These are phyloP conservation scores for Gymnobelideus leadbeateri DNA, from an alignment of 2,113 vertebrate genomes.

Conservation along the genomic window DNA sequence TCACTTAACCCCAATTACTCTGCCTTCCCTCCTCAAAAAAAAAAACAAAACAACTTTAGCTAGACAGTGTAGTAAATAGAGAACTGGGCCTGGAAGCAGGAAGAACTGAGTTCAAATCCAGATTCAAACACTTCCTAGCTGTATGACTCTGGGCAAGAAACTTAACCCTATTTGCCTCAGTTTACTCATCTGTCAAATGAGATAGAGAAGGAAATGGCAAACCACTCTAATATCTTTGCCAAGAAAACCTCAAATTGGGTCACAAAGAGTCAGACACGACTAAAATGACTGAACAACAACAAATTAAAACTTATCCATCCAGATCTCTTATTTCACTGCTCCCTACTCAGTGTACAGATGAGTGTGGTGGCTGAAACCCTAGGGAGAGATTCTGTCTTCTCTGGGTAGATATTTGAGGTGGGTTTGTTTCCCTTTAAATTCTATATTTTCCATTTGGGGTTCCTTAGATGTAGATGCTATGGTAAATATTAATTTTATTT, in stretches of 20 bases:
- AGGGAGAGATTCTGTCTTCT: constrained; percentile 2
- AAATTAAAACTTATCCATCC: background rate
- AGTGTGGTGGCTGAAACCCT: constrained; percentile 8
- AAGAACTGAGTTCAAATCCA: background rate
- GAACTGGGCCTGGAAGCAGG: background rate
- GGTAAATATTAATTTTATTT: background rate
- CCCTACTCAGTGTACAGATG: constrained; percentile 2
- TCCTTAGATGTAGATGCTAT: background rate
- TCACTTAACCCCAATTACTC: too few species aligned
- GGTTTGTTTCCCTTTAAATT: constrained; percentile 8
- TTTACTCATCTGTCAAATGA: too few species aligned
- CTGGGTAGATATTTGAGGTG: background rate
- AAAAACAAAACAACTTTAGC: too few species aligned
- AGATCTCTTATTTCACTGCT: background rate
- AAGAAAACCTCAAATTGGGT: too few species aligned
- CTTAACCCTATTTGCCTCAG: too few species aligned
- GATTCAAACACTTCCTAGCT: too few species aligned
- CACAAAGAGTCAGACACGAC: too few species aligned
- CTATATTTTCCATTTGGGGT: background rate
- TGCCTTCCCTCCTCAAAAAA: too few species aligned
- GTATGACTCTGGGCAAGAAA: too few species aligned
- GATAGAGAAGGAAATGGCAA: too few species aligned
- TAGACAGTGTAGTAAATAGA: background rate
- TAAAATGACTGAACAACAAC: too few species aligned
- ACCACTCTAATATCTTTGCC: too few species aligned